Evolutionary conservation across 2,797 vertebrate species (phyloP).

Genomic region (Hydrolagus colliei): DNA sequence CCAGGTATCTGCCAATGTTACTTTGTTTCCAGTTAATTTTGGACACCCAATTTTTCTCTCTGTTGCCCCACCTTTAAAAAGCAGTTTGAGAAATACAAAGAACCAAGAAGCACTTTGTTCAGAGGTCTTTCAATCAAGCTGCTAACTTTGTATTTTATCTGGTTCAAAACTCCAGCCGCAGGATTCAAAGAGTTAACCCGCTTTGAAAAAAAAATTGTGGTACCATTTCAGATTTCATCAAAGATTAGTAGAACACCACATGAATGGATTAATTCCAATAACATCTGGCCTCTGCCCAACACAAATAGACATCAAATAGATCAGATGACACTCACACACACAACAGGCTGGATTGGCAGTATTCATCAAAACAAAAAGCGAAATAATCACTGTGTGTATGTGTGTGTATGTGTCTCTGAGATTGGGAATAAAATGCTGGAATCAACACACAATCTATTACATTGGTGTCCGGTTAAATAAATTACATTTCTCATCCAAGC

Average conservation of each 20-base stretch:
- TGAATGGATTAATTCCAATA: not conserved
- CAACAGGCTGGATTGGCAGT: not conserved
- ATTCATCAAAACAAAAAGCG: not conserved
- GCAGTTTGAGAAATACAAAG: not conserved
- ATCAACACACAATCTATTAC: not conserved
- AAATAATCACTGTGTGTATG: not conserved
- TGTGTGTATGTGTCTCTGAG: not conserved
- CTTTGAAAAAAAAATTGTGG: not conserved
- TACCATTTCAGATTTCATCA: not conserved
- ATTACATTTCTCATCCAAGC: not conserved
- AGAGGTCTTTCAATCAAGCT: not conserved
- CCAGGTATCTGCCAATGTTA: not conserved
- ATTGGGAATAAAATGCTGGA: not conserved
- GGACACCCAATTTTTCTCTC: not conserved
- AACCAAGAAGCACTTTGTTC: not conserved
- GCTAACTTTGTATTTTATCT: not conserved
- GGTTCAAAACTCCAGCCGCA: not conserved
- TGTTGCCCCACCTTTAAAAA: not conserved
- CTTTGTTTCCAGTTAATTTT: no score
- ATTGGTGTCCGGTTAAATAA: not conserved
- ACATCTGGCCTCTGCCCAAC: slow-evolving; percentile 4
- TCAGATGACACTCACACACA: not conserved
- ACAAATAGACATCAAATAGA: slow-evolving; percentile 2
- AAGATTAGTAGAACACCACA: not conserved
- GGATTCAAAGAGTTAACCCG: not conserved